A percentile compares a stretch with the other conserved stretches of the same genome.
Evolutionary conservation across 1,140 invertebrate species (phyloP).

Genomic region (Penaeus japonicus): DNA sequence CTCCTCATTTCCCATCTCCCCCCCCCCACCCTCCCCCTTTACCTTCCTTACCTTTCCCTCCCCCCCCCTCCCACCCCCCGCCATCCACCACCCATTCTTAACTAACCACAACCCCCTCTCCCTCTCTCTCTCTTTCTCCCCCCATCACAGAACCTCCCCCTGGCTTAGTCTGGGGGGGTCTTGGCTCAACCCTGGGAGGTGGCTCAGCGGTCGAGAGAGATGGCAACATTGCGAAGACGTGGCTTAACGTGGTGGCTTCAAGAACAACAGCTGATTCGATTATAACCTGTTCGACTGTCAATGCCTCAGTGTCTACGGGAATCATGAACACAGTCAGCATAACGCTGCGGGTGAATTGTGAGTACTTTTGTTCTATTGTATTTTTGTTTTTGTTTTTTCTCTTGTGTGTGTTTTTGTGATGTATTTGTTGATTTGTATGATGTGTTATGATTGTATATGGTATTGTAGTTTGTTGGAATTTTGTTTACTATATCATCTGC

Average conservation of each 20-base stretch:
- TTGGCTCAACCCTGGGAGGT: not conserved
- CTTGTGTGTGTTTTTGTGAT: not conserved
- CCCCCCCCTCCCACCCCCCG: not conserved
- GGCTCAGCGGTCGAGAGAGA: not conserved
- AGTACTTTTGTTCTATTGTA: not conserved
- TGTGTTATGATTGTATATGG: too few species aligned
- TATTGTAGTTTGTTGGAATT: not conserved
- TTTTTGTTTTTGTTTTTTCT: not conserved
- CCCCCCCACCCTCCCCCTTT: too few species aligned
- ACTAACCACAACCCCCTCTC: not conserved
- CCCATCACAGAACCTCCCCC: constrained; percentile 10
- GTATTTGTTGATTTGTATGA: not conserved
- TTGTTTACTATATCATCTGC: not conserved
- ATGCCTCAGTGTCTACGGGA: constrained; percentile 25
- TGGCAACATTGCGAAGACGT: not conserved
- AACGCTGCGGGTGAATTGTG: constrained; percentile 24
- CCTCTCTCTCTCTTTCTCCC: not conserved
- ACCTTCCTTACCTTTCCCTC: not conserved
- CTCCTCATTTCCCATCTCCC: not conserved
- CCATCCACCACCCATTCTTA: not conserved
- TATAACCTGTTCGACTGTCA: constrained; percentile 30
- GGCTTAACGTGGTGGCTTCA: constrained; percentile 9
- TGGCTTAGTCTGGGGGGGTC: constrained; percentile 19
- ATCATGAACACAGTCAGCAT: constrained; percentile 27
- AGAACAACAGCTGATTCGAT: not conserved